Evolutionary conservation across 2,888 invertebrate genomes (phyloP).

Genomic region (Hyalella azteca): DNA sequence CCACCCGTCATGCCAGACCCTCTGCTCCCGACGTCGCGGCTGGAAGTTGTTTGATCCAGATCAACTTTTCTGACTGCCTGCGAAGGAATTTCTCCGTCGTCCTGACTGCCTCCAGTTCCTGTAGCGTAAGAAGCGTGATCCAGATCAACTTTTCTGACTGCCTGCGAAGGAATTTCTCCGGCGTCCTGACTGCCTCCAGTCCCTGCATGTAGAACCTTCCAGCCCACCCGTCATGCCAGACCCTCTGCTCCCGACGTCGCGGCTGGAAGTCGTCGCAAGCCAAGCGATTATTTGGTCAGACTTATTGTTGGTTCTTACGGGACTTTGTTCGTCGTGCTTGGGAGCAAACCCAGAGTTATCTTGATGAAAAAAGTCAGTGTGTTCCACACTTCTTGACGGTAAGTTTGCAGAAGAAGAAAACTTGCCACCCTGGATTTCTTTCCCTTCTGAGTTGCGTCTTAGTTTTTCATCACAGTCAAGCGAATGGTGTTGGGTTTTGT

Average conservation of each 20-base stretch:
- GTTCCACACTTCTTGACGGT: background rate
- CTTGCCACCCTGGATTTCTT: too few relatives aligned
- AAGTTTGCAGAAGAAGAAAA: too few relatives aligned
- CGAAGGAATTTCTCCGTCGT: background rate
- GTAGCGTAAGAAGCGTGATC: slow-evolving; percentile 4
- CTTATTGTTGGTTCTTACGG: background rate
- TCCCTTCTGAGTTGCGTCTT: too few relatives aligned
- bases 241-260: background rate
- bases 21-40: background rate
- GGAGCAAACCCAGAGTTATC: background rate
- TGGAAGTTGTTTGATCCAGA: background rate
- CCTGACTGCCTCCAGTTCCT: background rate
- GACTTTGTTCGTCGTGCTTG: background rate
- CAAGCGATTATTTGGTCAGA: background rate
- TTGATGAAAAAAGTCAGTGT: background rate
- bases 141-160: slow-evolving; percentile 11
- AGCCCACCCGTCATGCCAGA: background rate
- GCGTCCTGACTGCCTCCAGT: background rate
- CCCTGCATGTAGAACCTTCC: background rate
- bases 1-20: background rate
- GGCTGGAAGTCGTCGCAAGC: background rate
- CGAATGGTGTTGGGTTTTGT: too few relatives aligned
- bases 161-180: background rate
- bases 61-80: too few relatives aligned
- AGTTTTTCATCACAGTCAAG: too few relatives aligned